Evolutionary conservation across 2,797 vertebrate species (phyloP), one percentile per base, ranked within the genome.

Genomic region (Melanotaenia boesemani): DNA sequence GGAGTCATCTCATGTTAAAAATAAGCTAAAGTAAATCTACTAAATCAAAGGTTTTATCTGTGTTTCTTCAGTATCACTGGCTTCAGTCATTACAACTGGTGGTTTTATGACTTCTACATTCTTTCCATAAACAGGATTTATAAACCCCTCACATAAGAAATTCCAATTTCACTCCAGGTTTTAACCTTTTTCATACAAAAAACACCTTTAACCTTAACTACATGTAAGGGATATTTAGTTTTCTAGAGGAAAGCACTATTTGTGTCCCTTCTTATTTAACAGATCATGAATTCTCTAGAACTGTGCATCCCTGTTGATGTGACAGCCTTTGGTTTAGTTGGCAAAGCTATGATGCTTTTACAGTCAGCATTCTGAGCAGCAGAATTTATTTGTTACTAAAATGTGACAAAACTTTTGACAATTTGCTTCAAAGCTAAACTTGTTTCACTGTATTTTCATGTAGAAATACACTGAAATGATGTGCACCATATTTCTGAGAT

Each of bases 401-500:
- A 37, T 74, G n/a, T 36, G 67, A 60, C 71, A 7, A 56, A 78
- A 73, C 7, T 58, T 62, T 39, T 37, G 58, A 72, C 56, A 55
- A 30, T 57, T 82, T 70, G 80, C 70, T 76, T 71, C 52, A 4
- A 37, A 50, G 55, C 66, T 77, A 56, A 83, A 79, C 34, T 39
- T 50, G 36, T 24, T 84, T 73, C 68, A 52, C 41, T 26, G 63
- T 65, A 30, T 78, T 60, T 83, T 67, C 30, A 48, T 77, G 63
- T 77, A 72, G 36, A 76, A 82, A 70, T 82, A 65, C 58, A 70
- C 63, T 64, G 20, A 72, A 77, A 81, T 79, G 83, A 87, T 80
- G 44, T 30, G n/a, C 18, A 18, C 55, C 55, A 68, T 68, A 73
- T 85, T 71, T 67, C 64, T 86, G 54, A 80, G 81, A 67, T 86